Evolutionary conservation across 1,140 invertebrate genomes (phyloP), one percentile per base, ranked within the genome.

Genomic region (Brachionus calyciflorus): DNA sequence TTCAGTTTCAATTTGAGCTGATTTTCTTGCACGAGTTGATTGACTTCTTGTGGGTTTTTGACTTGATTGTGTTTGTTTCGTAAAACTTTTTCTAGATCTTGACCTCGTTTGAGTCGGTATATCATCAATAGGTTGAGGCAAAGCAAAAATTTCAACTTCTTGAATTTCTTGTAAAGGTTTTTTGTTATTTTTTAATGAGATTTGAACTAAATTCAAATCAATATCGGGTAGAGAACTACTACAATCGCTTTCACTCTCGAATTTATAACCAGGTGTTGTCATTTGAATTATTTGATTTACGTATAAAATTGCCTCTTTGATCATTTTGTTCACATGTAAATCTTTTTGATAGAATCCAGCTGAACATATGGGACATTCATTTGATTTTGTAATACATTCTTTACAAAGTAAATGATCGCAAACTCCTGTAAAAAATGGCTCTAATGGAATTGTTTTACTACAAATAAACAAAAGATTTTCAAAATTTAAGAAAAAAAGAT

Each of bases 291-390:
- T 49, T 41, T 73, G 46, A 41, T 73, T 73, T 10, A 73, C 33
- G 14, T 55, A 51, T 7, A 51, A 37, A 14, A 73, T 40, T 5
- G 69, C 69, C n/a, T 73, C 69, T 73, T 73, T 73, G 2, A 73
- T 49, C 69, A 73, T 73, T 73, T 73, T 73, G 24, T 73, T 73
- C 28, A 73, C 12, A n/a, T 73, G 69, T 7, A 55, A n/a, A 5
- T 73, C 69, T 73, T 55, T 73, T 53, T 51, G 46, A n/a, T 40
- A 73, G 30, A 73, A 73, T 19, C 17, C 44, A 51, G 51, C 69
- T 4, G 10, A 12, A 41, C 69, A 73, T 12, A 51, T 73, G 10
- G 69, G 46, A 55, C 69, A 73, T 21, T 37, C 28, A 51, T 73
- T 73, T 12, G 69, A 49, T 17, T 21, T 28, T 2, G 69, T 51